These are phyloP conservation scores for Chionomys nivalis DNA, from an alignment of 2,113 vertebrate genomes.

Conservation along the genomic window DNA sequence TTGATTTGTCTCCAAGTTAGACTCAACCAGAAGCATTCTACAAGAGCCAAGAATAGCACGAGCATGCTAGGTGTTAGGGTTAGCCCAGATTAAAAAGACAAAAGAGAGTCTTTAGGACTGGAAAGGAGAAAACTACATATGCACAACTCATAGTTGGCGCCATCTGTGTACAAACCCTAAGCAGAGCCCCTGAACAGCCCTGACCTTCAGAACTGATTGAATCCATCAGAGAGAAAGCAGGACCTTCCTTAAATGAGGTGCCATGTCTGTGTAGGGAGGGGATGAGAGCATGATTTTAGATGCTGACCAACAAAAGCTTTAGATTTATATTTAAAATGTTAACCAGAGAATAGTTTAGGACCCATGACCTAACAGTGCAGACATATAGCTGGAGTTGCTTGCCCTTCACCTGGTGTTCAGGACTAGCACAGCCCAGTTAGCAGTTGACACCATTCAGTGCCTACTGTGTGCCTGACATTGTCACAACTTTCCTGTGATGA, in stretches of 20 bases:
- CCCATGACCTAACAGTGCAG: background rate
- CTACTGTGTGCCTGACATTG: background rate
- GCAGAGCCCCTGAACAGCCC: background rate
- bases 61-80: background rate
- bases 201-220: no score
- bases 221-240: background rate
- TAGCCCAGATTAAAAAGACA: background rate
- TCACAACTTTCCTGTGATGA: background rate
- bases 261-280: background rate
- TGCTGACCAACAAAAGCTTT: background rate
- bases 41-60: background rate
- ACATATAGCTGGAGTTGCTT: background rate
- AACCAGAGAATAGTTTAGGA: background rate
- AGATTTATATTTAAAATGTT: background rate
- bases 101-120: background rate
- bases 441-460: fast-evolving
- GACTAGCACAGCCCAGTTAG: background rate
- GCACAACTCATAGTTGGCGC: background rate
- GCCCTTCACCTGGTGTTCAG: background rate
- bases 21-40: background rate
- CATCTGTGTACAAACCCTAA: background rate
- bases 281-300: background rate
- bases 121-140: background rate
- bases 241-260: background rate
- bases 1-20: background rate